Conservation (phyloP, 1,140 invertebrate genomes). For the Plectrocnemia conspersa region DNA sequence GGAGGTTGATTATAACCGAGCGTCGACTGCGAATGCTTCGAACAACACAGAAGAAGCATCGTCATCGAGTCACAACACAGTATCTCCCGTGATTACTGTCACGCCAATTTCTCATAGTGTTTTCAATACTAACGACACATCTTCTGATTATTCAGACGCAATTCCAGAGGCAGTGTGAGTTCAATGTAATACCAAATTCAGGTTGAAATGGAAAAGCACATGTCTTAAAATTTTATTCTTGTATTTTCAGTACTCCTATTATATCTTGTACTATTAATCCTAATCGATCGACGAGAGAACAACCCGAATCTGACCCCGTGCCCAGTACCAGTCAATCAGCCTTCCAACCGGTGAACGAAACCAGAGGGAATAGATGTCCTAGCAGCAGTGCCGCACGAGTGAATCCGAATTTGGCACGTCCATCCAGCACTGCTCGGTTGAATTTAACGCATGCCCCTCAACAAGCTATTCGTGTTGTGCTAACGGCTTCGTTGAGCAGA, state of each 20-base stretch:
- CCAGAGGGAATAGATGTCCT: not conserved
- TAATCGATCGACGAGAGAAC: not conserved
- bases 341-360: constrained; percentile 1
- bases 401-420: not conserved
- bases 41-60: no score
- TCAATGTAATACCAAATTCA: no score
- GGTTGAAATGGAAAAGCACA: no score
- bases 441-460: not conserved
- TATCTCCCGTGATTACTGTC: no score
- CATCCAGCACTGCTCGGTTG: not conserved
- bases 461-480: constrained; percentile 13
- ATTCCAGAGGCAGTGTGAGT: no score
- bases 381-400: not conserved
- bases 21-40: constrained; percentile 34
- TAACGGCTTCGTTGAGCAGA: constrained; percentile 27
- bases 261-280: not conserved
- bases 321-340: constrained; percentile 2
- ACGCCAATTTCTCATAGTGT: no score
- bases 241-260: not conserved
- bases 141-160: no score
- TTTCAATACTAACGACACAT: no score
- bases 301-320: not conserved
- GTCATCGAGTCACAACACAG: no score
- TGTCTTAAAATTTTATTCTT: not conserved
- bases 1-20: constrained; percentile 54